These are phyloP conservation scores for Adoxophyes honmai DNA, from an alignment of 1,140 invertebrate genomes.

Conservation along the genomic window DNA sequence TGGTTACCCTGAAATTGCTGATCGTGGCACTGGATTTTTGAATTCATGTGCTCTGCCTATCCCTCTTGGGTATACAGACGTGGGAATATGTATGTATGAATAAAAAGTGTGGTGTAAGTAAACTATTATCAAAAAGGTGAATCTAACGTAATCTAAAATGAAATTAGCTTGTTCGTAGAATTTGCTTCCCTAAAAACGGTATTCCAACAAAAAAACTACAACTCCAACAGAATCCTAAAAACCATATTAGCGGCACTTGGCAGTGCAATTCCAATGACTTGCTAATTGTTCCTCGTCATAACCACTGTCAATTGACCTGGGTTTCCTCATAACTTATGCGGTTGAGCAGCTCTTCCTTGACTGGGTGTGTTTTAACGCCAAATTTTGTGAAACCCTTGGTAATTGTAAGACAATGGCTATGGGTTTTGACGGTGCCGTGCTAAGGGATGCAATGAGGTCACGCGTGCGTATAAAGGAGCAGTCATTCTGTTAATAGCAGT, in stretches of 20 bases:
- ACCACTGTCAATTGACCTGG: constrained; percentile 4
- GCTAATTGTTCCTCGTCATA: constrained; percentile 43
- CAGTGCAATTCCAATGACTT: constrained; percentile 49
- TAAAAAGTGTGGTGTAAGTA: too few species aligned
- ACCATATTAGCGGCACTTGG: constrained; percentile 52
- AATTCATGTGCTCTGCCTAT: too few species aligned
- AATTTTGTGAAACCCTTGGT: constrained; percentile 63
- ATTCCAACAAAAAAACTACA: too few species aligned
- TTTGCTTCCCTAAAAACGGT: too few species aligned
- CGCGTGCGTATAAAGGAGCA: constrained; percentile 9
- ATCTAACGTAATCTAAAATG: too few species aligned
- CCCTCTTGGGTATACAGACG: too few species aligned
- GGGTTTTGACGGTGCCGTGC: constrained; percentile 47
- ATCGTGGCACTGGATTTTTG: too few species aligned
- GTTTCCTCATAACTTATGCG: constrained; percentile 23
- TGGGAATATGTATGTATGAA: too few species aligned
- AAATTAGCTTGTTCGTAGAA: too few species aligned
- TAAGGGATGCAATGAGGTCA: constrained; percentile 53
- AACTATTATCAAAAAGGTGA: too few species aligned
- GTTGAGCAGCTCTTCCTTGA: constrained; percentile 20
- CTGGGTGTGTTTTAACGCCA: constrained; percentile 36
- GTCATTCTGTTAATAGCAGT: too few species aligned
- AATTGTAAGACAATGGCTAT: constrained; percentile 67
- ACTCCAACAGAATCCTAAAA: background rate
- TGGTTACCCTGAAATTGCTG: too few species aligned